Evolutionary conservation across 2,888 invertebrate genomes (phyloP).

Genomic region (Phyllotreta cruciferae): DNA sequence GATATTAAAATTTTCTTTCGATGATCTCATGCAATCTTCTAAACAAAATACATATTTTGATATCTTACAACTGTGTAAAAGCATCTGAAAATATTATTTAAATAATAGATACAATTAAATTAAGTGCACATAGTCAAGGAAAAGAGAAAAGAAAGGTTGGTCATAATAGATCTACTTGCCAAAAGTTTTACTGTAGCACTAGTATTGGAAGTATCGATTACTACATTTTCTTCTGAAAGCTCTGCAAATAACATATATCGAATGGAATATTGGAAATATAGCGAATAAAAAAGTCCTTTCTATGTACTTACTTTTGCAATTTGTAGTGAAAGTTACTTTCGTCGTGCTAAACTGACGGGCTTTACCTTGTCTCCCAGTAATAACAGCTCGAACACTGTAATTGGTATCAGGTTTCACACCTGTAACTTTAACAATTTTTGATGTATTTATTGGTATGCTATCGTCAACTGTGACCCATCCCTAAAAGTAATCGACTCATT

Average conservation of each 20-base stretch:
- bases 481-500: too few relatives aligned
- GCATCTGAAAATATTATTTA: not conserved
- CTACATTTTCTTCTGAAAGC: not conserved
- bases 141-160: too few relatives aligned
- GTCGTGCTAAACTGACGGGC: not conserved
- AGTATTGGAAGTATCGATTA: not conserved
- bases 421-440: not conserved
- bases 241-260: too few relatives aligned
- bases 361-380: not conserved
- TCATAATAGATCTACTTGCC: not conserved
- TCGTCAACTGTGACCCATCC: not conserved
- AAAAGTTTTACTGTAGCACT: not conserved
- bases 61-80: not conserved
- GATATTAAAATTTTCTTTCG: not conserved
- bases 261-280: too few relatives aligned
- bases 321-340: constrained; percentile 19
- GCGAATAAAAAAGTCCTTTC: too few relatives aligned
- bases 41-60: constrained; percentile 6
- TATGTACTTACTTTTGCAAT: constrained; percentile 23
- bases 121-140: too few relatives aligned
- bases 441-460: not conserved
- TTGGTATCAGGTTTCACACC: constrained; percentile 29
- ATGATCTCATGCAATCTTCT: not conserved
- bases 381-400: constrained; percentile 27
- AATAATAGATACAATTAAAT: not conserved